A percentile compares a stretch with the other conserved stretches of the same genome.
Evolutionary conservation across 2,888 invertebrate genomes (phyloP).

Genomic region (Psylliodes chrysocephalus): DNA sequence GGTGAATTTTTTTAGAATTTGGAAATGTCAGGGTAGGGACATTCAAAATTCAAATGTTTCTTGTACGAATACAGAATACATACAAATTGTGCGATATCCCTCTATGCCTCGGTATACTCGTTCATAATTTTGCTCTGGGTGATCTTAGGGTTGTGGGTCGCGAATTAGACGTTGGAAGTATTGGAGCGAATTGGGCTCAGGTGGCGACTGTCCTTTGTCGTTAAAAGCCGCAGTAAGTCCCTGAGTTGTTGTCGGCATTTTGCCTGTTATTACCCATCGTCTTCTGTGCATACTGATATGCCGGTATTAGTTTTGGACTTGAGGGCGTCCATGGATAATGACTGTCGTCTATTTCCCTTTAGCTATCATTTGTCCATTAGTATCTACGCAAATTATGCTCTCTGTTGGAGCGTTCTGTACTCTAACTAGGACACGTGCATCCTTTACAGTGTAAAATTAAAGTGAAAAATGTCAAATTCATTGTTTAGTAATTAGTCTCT

Average conservation of each 20-base stretch:
- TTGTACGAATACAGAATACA: too few species aligned
- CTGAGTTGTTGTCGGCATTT: slow-evolving; percentile 29
- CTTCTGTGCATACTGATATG: slow-evolving; percentile 6
- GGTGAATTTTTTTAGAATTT: too few species aligned
- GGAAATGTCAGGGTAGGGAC: too few species aligned
- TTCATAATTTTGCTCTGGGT: background rate
- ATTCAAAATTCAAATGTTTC: too few species aligned
- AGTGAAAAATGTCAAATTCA: too few species aligned
- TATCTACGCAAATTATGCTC: too few species aligned
- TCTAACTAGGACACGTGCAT: background rate
- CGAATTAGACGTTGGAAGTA: background rate
- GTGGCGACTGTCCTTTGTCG: slow-evolving; percentile 42
- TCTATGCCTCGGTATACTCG: background rate
- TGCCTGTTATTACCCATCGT: background rate
- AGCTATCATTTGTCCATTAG: background rate
- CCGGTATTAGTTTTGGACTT: slow-evolving; percentile 6
- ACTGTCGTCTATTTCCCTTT: background rate
- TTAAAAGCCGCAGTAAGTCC: slow-evolving; percentile 35
- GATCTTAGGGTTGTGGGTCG: background rate
- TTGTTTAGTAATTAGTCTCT: too few species aligned
- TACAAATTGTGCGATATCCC: background rate
- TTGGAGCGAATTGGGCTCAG: slow-evolving; percentile 28
- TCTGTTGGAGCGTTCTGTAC: background rate
- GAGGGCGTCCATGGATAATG: background rate
- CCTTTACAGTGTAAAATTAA: too few species aligned